Evolutionary conservation across 2,888 invertebrate species (phyloP), one percentile per base, ranked within the genome.

Genomic region (Spilarctia lutea): DNA sequence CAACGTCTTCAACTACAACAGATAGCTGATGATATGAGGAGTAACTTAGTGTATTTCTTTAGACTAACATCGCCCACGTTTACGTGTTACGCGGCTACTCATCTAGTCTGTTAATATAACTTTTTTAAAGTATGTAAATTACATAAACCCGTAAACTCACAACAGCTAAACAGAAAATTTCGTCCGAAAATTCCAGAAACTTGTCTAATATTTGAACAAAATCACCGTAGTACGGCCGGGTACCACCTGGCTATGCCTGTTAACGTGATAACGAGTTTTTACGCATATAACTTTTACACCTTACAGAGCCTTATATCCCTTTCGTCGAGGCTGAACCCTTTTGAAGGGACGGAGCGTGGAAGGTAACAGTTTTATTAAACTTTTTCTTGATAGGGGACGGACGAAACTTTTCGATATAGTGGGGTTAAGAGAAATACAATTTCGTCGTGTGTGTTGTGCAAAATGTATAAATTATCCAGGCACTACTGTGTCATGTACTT

Each of bases 281-380:
- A 66, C 72, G 52, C 56, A 35, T 67, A 72, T 72, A 72, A 72
- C 52, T 66, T 72, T 66, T n/a, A 66, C 72, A 56, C 39, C 52
- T 52, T 66, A 65, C 48, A 65, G 48, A 18, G 65, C 20, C 71
- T n/a, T 65, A 35, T 42, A 63, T 71, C 42, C 70, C 63, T 63
- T 71, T 42, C 20, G 68, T 45, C n/a, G 63, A 18, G 60, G 3
- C 20, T 39, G 33, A 63, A 68, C 68, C 68, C 48, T 65, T 42
- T 24, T 10, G 18, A 24, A 27, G 68, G n/a, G 27, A 18, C 30
- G 20, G 8, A 39, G 27, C 42, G 33, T 39, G 10, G 66, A 65
- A 72, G 67, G 72, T 56, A 67, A 35, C 56, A 67, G 30, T 60
- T 63, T 30, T 73, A 73, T 73, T 73, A 73, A 74, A 74, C 69